Base-by-base conservation (phyloP, 1,140 invertebrate genomes). In the Drosophila ananassae region DNA sequence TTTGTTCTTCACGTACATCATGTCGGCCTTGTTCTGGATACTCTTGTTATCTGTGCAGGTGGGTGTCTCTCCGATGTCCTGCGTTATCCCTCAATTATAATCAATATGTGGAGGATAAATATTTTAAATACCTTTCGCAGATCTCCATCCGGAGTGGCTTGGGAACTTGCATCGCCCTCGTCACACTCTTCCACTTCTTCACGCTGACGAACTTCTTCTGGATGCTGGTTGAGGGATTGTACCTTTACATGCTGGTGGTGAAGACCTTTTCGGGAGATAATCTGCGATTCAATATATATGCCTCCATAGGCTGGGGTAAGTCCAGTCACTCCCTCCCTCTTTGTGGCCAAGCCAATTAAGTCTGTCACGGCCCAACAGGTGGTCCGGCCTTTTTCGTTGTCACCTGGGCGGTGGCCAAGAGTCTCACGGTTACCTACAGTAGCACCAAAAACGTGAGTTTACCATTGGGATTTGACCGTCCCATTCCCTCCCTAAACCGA, bases 221-320 rank as follows among this genome's bases (percentile, higher is more conserved):
- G 98, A 99, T 99, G 98, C 97, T 99, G 89, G 97, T 99, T 2
- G 98, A 99, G 95, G 98, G 97, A 28, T 92, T 99, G 2, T 99
- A 98, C 92, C 93, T 99, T 12, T 98, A 98, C 92, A 96, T 98
- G 92, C 93, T 99, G 64, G 97, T 99, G 30, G 97, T 98, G 21
- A 96, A 97, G 92, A 98, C 97, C 2, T 97, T 98, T 78, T 97
- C 96, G 0, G 95, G 96, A 37, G 97, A 98, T 87, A 97, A 97
- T 83, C 96, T 99, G 74, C 96, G 97, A 89, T 94, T 98, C 13
- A 95, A 95, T 91, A 94, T 97, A n/a, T 98, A 98, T 90, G 93
- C 96, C 8, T 92, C 95, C 21, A 97, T 99, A 48, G 98, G 98
- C 54, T 99, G 98, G 98, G 97, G 98, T 98, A 94, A 95, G 96